phyloP scores from a whole-genome alignment of 2,797 vertebrate genomes.

The Phalanger gymnotis region DNA sequence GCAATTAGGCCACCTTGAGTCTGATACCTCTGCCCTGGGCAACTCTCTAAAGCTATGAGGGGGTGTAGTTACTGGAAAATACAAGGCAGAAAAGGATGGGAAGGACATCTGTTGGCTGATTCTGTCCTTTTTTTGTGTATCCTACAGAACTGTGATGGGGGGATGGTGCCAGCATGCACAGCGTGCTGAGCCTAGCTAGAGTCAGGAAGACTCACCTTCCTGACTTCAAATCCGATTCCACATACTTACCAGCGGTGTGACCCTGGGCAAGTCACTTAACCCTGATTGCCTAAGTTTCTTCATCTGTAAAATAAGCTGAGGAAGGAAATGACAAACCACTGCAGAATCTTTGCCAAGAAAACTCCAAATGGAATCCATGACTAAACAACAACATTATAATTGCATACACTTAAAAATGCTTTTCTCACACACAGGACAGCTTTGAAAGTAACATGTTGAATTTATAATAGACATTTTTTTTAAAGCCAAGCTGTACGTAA shows the following conservation, averaged over 20 bases:
- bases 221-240: neutral
- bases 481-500: neutral
- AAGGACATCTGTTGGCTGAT: neutral
- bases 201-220: neutral
- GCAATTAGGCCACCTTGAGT: neutral
- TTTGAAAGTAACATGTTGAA: neutral
- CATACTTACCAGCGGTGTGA: neutral
- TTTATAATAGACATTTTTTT: neutral
- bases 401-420: neutral
- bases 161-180: accelerated
- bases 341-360: neutral
- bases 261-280: neutral
- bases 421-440: neutral
- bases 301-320: neutral
- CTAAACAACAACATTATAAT: neutral
- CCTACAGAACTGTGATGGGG: too few species aligned
- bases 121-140: neutral
- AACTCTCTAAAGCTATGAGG: neutral
- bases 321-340: neutral
- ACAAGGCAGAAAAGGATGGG: neutral
- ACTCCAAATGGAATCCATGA: neutral
- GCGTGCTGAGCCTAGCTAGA: neutral
- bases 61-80: neutral
- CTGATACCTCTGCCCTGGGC: neutral
- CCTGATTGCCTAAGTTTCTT: neutral